Base-by-base conservation (phyloP, 2,113 vertebrate species). In the Poeciliopsis retropinna region DNA sequence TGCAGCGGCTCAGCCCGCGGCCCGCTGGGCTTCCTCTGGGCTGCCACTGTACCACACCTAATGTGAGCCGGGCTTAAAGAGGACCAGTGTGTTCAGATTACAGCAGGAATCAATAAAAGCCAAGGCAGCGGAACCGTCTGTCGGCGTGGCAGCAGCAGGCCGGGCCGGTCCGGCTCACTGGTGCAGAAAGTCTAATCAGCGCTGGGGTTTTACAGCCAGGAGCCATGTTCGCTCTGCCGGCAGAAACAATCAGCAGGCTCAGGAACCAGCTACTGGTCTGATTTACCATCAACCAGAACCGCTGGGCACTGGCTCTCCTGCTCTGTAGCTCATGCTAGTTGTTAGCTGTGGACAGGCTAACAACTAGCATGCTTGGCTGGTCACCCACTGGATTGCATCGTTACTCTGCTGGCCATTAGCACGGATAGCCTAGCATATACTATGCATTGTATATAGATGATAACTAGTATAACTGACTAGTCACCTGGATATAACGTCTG, bases 31-130 rank as follows among this genome's bases (percentile, higher is more conserved):
- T 94, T 93, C 91, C 93, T 89, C 85, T 88, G 60, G 78, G 78
- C 87, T 90, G 91, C 91, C 92, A 91, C 91, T 73, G 85, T 89
- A 89, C 92, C 94, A 94, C 93, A 94, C 93, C 94, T 93, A 92
- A 89, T 87, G 88, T 79, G 89, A 89, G 85, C 79, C 78, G 86
- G 84, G 87, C 88, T 94, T 90, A 94, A 94, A 93, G 91, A 93
- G 39, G 87, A 90, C 76, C 89, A 92, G 90, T 92, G 89, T 93
- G 89, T 93, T 88, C 80, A 86, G 82, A 88, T 88, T 86, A 71
- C 79, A 86, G 85, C 64, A 82, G 76, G 85, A 91, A 92, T 82
- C 87, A 88, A 89, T 90, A 90, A 90, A 88, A 90, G 88, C 80
- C 76, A 66, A 87, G 82, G 76, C 85, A 80, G 72, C 78, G 67